phyloP scores from a whole-genome alignment of 2,797 vertebrate genomes.

The Anomalospiza imberbis region DNA sequence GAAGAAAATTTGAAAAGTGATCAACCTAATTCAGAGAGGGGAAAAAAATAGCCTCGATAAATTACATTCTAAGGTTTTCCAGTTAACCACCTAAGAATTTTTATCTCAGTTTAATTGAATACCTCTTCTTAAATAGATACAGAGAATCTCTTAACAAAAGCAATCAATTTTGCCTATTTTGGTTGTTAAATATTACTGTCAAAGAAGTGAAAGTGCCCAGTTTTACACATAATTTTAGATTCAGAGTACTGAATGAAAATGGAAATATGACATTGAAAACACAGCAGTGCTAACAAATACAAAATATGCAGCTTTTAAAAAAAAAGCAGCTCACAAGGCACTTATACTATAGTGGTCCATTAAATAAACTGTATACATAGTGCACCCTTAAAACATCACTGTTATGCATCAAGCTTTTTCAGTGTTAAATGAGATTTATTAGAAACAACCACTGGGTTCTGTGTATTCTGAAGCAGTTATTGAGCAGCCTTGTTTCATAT shows the following conservation, averaged over 20 bases:
- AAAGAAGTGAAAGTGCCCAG: background rate
- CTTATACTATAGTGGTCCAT: conserved; percentile 52
- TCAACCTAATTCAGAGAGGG: background rate
- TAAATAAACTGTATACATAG: background rate
- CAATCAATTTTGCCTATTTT: background rate
- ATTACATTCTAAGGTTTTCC: background rate
- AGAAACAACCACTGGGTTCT: background rate
- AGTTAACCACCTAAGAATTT: background rate
- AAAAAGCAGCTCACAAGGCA: conserved; percentile 59
- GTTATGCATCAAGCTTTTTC: conserved; percentile 11
- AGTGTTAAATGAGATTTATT: background rate
- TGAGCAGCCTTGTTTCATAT: conserved; percentile 10
- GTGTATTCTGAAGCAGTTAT: background rate
- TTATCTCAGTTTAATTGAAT: background rate
- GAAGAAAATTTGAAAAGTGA: background rate
- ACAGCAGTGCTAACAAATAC: background rate
- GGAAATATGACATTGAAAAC: background rate
- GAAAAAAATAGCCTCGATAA: background rate
- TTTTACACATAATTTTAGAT: background rate
- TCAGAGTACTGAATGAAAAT: background rate
- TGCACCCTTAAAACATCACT: background rate
- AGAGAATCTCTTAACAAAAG: background rate
- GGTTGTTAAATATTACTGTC: background rate
- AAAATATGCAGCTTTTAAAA: background rate
- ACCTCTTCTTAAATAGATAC: background rate